phyloP scores from a whole-genome alignment of 37 sponge, comb jelly and placozoan species.

The Haliclona indistincta region DNA sequence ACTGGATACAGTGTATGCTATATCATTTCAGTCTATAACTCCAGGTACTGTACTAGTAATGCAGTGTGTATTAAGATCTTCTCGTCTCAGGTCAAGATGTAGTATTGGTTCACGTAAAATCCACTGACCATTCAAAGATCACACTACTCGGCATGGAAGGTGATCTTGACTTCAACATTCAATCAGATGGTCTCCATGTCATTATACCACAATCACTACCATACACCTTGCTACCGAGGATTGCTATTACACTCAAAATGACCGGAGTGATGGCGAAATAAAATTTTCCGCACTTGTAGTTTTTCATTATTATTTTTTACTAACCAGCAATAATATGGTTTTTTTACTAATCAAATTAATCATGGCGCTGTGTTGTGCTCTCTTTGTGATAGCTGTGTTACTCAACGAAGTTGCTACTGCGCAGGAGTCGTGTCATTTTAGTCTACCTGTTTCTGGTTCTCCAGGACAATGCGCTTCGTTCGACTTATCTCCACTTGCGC shows the following conservation, averaged over 20 bases:
- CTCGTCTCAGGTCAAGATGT: neutral
- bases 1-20: conserved; percentile 60
- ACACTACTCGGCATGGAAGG: neutral
- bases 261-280: too few relatives aligned
- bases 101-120: neutral
- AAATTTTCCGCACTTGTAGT: too few relatives aligned
- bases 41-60: conserved; percentile 43
- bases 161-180: neutral
- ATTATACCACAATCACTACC: neutral
- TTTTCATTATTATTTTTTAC: too few relatives aligned
- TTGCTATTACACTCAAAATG: neutral
- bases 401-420: too few relatives aligned
- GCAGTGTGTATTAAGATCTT: neutral
- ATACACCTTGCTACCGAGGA: neutral
- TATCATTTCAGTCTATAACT: conserved; percentile 42
- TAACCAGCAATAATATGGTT: too few relatives aligned
- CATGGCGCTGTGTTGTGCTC: too few relatives aligned
- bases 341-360: too few relatives aligned
- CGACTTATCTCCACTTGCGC: neutral
- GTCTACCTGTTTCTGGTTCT: neutral
- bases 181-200: neutral
- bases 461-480: neutral
- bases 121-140: neutral
- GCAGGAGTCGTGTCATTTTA: too few relatives aligned
- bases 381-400: too few relatives aligned